Base-by-base conservation (phyloP, 2,113 vertebrate species). In the Phalacrocorax aristotelis region DNA sequence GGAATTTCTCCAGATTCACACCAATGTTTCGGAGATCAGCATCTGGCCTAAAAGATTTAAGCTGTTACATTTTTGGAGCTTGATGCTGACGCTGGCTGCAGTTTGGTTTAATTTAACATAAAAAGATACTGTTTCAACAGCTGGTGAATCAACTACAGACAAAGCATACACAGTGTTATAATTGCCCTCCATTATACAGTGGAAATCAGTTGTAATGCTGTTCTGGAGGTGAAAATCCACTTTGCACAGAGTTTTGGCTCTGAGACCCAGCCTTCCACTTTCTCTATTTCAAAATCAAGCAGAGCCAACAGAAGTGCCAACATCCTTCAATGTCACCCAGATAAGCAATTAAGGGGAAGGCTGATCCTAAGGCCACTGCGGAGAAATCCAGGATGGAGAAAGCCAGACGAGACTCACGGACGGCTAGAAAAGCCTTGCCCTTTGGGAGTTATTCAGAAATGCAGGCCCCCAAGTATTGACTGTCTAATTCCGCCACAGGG, bases 61-160 rank as follows among this genome's bases (percentile, higher is more conserved):
- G 52, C 26, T 4, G 4, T 51, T 83, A 87, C 51, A 60, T 91
- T 91, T 90, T 78, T 95, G 58, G 86, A 94, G 30, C 54, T 91
- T 60, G 70, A 95, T 95, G 92, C 72, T 96, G 69, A 90, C 66
- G 61, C 79, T 96, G 94, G 69, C 87, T 87, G 44, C 29, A 52
- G 40, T 90, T 88, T 74, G 38, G 32, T 77, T 93, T 91, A 90
- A 87, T 94, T 93, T 93, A 95, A 89, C 3, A 2, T 68, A 87
- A 92, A 90, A 87, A 83, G 23, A 89, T 90, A 91, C 68, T 90
- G 64, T 95, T 97, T 95, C 64, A 30, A 92, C 92, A 95, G 78
- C 87, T 96, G 96, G 89, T 71, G 64, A 91, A 91, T 44, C 70
- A 93, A 9, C 79, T 91, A 71, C 88, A 95, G 87, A 95, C 71